A percentile compares a stretch with the other conserved stretches of the same genome.
Evolutionary conservation across 2,888 invertebrate species (phyloP).

Genomic region (Sepioteuthis lessoniana): DNA sequence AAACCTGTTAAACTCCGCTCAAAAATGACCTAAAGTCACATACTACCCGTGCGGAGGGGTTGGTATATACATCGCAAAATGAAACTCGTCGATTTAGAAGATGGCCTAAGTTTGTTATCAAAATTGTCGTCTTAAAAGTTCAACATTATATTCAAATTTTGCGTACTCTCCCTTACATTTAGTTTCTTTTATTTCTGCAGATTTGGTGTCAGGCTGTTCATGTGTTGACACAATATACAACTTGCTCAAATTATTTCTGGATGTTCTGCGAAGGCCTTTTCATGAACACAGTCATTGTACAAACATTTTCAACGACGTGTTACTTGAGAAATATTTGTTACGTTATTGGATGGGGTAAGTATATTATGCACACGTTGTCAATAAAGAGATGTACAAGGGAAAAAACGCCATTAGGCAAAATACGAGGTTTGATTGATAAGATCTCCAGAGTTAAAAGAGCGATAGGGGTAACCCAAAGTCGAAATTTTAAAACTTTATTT

Average conservation of each 20-base stretch:
- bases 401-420: too few species aligned
- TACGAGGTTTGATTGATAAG: too few species aligned
- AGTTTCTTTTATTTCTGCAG: slow-evolving; percentile 75
- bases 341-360: slow-evolving; percentile 84
- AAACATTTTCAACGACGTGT: slow-evolving; percentile 91
- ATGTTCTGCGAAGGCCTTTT: slow-evolving; percentile 81
- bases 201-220: slow-evolving; percentile 87
- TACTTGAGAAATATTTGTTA: slow-evolving; percentile 88
- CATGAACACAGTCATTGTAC: slow-evolving; percentile 91
- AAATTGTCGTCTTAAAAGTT: neutral
- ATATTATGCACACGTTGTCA: neutral
- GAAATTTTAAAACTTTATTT: too few species aligned
- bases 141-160: neutral
- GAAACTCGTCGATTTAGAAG: neutral
- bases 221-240: slow-evolving; percentile 88
- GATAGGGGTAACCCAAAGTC: too few species aligned
- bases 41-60: too few species aligned
- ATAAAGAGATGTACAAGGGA: neutral
- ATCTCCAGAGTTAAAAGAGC: too few species aligned
- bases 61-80: too few species aligned
- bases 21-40: too few species aligned
- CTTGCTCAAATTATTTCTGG: slow-evolving; percentile 95
- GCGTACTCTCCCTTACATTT: neutral
- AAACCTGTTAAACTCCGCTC: too few species aligned
- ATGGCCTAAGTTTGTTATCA: neutral